These are phyloP conservation scores for Carduelis carduelis DNA, from an alignment of 2,797 vertebrate genomes.

Conservation along the genomic window DNA sequence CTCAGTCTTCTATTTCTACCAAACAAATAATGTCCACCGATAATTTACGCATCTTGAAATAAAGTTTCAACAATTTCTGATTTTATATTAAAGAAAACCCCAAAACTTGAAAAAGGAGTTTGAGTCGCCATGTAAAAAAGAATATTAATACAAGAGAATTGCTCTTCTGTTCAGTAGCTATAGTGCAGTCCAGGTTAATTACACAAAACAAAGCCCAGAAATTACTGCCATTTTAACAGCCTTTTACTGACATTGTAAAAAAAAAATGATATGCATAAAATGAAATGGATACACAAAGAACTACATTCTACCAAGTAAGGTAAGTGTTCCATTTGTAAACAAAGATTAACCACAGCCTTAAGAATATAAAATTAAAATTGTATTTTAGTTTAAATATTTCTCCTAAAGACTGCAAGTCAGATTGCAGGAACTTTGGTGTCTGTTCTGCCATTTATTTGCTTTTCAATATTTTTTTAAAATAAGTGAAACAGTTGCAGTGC, in stretches of 20 bases:
- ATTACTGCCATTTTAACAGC: slow-evolving; percentile 53
- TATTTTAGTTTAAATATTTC: background rate
- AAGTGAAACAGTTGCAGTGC: background rate
- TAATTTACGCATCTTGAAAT: background rate
- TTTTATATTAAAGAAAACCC: background rate
- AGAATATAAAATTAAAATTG: background rate
- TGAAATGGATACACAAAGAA: slow-evolving; percentile 16
- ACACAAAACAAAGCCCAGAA: slow-evolving; percentile 53
- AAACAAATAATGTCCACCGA: background rate
- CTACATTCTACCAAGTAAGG: background rate
- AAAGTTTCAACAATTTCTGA: background rate
- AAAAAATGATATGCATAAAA: slow-evolving; percentile 18
- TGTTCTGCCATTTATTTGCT: background rate
- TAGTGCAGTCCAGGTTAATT: slow-evolving; percentile 60
- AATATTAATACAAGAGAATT: slow-evolving; percentile 37
- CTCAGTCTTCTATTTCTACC: background rate
- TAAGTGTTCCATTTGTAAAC: background rate
- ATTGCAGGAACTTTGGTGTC: background rate
- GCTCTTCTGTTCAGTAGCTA: background rate
- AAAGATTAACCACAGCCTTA: background rate
- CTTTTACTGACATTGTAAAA: slow-evolving; percentile 47
- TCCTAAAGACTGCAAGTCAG: background rate
- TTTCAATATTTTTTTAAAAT: background rate
- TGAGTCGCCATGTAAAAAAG: background rate
- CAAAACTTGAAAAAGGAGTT: background rate